A percentile compares a stretch with the other conserved stretches of the same genome.
Conservation (phyloP, 2,113 vertebrate genomes). For the Indri indri region DNA sequence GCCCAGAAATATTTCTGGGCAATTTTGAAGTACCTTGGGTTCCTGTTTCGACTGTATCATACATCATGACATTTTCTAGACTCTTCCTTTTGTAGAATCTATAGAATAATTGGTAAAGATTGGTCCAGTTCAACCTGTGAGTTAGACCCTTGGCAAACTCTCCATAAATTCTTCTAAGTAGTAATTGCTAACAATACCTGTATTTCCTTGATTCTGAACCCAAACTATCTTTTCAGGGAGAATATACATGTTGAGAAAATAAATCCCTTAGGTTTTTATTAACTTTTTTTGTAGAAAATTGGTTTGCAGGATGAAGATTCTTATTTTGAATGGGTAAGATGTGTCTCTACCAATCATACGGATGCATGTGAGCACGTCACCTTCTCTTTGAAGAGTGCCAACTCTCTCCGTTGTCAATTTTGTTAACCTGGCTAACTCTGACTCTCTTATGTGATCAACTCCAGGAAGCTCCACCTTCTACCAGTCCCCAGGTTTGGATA, state of each 20-base stretch:
- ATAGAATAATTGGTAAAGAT: neutral
- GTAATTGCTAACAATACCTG: neutral
- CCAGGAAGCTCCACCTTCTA: accelerated
- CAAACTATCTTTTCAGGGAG: neutral
- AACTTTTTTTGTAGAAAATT: neutral
- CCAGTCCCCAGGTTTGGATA: neutral
- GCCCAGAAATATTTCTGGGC: neutral
- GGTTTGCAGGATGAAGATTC: neutral
- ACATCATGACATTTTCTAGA: neutral
- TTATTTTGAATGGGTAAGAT: neutral
- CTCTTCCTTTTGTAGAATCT: neutral
- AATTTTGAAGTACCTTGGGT: neutral
- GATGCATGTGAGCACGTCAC: accelerated
- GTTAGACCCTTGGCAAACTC: neutral
- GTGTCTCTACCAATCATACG: neutral
- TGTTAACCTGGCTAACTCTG: neutral
- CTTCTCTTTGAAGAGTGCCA: neutral
- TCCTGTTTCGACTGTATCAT: neutral
- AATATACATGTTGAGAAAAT: neutral
- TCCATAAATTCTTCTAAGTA: neutral
- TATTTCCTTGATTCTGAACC: neutral
- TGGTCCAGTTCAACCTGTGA: neutral
- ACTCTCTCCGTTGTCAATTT: accelerated
- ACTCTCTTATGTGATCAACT: neutral
- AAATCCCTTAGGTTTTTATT: neutral